Base-by-base conservation (phyloP, 2,888 invertebrate genomes). In the Arenicola marina region DNA sequence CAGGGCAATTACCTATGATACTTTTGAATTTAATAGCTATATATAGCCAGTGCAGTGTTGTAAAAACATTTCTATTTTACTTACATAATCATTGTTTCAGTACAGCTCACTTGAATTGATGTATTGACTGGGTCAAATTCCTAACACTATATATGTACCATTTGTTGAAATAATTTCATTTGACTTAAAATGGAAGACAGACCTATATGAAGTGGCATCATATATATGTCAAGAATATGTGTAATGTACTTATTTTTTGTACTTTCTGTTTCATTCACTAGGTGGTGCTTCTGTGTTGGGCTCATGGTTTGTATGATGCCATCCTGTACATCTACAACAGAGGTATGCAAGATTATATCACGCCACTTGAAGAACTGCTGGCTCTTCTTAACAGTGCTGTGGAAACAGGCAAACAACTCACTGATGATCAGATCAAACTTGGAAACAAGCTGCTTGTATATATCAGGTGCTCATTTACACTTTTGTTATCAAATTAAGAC, bases 401-500 rank as follows among this genome's bases (percentile, higher is more conserved):
- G 0, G 75, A 75, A 24, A 78, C 82, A 51, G 83, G 78, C 11
- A 81, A 80, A 74, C 81, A 81, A 59, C 74, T 80, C n/a, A 57
- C 56, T 33, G 85, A 85, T 71, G 73, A 76, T 28, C 81, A 84
- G 68, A 83, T 89, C 70, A 86, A 86, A 74, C 85, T 92, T 51
- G 94, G 93, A 4, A 93, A 93, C 77, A 91, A 91, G 67, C 84
- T 94, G 69, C 84, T 95, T 56, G 92, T 94, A 1, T 94, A 93
- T 78, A 88, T 92, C 33, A 92, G 91, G 67, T 84, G 64, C 61
- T 56, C 60, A 45, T 21, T 48, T 7, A 18, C 18, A n/a, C 24
- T 48, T 11, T 48, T 18, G 18, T 48, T 24, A 48, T 45, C 45
- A 26, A 11, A 21, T n/a, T n/a, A n/a, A n/a, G n/a, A n/a, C n/a